phyloP scores from a whole-genome alignment of 2,113 vertebrate species.

The Lynx canadensis region DNA sequence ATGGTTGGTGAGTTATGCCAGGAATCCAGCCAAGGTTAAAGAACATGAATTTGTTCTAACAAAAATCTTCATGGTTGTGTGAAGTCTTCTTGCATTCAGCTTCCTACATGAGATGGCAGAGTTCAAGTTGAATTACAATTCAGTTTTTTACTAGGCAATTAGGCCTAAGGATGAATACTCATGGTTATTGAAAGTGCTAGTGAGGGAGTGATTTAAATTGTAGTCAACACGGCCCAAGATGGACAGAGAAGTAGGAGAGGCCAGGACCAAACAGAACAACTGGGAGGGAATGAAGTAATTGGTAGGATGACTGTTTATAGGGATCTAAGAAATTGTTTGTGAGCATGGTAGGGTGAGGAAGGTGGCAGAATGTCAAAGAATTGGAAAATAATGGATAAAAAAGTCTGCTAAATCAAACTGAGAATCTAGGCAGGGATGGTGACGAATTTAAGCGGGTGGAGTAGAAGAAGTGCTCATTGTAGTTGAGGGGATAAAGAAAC shows the following conservation, averaged over 20 bases:
- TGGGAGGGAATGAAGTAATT: not conserved
- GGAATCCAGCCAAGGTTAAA: not conserved
- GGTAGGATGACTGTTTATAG: not conserved
- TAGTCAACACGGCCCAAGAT: not conserved
- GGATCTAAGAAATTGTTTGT: not conserved
- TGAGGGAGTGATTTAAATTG: not conserved
- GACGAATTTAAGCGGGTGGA: not conserved
- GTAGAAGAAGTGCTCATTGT: not conserved
- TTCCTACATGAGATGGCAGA: not conserved
- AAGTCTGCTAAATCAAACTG: not conserved
- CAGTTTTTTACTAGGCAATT: not conserved
- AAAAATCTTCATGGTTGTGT: not conserved
- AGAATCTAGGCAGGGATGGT: not conserved
- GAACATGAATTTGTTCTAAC: not conserved
- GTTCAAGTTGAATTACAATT: not conserved
- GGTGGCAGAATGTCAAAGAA: not conserved
- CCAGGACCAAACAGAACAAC: not conserved
- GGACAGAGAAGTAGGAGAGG: not conserved
- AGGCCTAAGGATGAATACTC: not conserved
- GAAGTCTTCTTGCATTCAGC: not conserved
- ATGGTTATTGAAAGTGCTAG: not conserved
- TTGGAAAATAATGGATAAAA: not conserved
- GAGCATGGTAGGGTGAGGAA: not conserved
- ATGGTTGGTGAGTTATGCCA: not conserved
- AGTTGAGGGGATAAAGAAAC: not conserved